A percentile compares a stretch with the other conserved stretches of the same genome.
Evolutionary conservation across 2,888 invertebrate genomes (phyloP).

Genomic region (Nezara viridula): DNA sequence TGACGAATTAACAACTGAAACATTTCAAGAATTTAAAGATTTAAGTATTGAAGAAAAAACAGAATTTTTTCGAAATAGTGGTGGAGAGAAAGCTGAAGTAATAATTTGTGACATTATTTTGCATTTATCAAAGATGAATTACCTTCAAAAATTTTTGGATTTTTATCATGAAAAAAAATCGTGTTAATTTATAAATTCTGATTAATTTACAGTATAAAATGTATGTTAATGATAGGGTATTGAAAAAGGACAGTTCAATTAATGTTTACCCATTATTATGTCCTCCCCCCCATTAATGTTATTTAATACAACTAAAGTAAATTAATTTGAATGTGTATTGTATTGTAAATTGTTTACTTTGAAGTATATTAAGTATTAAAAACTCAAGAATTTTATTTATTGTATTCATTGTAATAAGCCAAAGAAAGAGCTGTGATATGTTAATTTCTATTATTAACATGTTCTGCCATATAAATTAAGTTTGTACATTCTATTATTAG

Average conservation of each 20-base stretch:
- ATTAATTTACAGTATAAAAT: too few relatives aligned
- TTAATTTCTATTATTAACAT: background rate
- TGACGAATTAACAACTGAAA: background rate
- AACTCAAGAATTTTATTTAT: too few relatives aligned
- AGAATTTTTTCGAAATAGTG: background rate
- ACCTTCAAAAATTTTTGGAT: background rate
- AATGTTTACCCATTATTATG: too few relatives aligned
- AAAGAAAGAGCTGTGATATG: background rate
- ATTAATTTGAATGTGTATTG: too few relatives aligned
- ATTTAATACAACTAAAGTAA: too few relatives aligned
- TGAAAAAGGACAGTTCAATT: too few relatives aligned
- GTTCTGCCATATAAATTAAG: background rate
- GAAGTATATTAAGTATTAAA: too few relatives aligned
- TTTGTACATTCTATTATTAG: background rate
- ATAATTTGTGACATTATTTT: background rate
- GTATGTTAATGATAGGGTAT: too few relatives aligned
- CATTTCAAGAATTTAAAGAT: background rate
- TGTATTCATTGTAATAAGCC: too few relatives aligned
- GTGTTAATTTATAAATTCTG: background rate
- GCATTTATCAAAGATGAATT: slow-evolving; percentile 15
- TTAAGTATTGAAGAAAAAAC: background rate
- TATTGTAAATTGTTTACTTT: too few relatives aligned
- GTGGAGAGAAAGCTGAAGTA: slow-evolving; percentile 20
- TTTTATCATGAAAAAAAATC: slow-evolving; percentile 14
- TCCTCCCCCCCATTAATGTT: too few relatives aligned